phyloP scores from a whole-genome alignment of 2,888 invertebrate species.

The Smittia sp. region DNA sequence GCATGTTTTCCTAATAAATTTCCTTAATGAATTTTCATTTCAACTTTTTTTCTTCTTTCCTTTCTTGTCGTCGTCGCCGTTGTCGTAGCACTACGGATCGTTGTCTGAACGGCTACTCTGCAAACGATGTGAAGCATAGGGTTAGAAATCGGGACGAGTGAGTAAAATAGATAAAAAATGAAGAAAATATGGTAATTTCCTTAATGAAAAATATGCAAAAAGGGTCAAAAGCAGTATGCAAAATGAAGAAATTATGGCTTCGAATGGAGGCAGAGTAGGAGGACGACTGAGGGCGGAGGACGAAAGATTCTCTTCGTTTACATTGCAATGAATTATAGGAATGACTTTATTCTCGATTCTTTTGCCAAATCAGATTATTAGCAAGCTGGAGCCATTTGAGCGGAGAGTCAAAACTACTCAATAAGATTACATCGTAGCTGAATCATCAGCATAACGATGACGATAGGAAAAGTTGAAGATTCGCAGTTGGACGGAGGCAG shows the following conservation, averaged over 20 bases:
- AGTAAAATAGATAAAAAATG: background rate
- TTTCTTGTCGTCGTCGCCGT: background rate
- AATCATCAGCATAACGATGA: too few species aligned
- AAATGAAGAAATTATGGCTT: background rate
- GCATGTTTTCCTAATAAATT: background rate
- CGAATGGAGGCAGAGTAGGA: background rate
- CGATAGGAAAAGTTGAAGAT: too few species aligned
- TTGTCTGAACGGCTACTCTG: background rate
- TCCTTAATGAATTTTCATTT: conserved; percentile 15
- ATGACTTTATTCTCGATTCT: too few species aligned
- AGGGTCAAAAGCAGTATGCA: background rate
- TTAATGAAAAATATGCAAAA: conserved; percentile 17
- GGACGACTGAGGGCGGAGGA: too few species aligned
- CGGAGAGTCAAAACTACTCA: too few species aligned
- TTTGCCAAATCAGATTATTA: too few species aligned
- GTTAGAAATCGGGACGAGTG: background rate
- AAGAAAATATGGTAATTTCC: conserved; percentile 2
- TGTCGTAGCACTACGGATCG: background rate
- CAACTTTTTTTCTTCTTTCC: background rate
- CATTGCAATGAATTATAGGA: too few species aligned
- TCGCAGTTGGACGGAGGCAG: background rate
- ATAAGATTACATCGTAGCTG: too few species aligned
- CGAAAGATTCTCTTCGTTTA: too few species aligned
- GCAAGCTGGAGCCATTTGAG: too few species aligned
- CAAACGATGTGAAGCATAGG: background rate